Base-by-base conservation (phyloP, 2,888 invertebrate species). In the Diplolepis rosae region DNA sequence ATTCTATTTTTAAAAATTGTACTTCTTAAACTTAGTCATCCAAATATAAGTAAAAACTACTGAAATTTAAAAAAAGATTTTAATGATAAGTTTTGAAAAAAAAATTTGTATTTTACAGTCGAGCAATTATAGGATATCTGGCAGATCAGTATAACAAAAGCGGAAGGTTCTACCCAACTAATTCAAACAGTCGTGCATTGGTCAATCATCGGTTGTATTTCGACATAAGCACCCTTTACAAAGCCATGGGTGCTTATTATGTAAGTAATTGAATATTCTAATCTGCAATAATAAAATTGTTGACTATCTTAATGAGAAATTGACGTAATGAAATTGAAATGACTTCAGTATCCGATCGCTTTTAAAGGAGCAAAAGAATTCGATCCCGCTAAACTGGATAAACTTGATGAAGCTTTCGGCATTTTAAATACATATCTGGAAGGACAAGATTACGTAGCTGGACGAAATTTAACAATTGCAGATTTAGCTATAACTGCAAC, bases 181-280 rank as follows among this genome's bases (percentile, higher is more conserved):
- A 88, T 69, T 84, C 89, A 0, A 79, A 82, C 24, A 84, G 83
- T 42, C 84, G 90, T 4, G 90, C 90, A 4, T 45, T 88, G 5
- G 88, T 91, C 13, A 89, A 91, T 78, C 86, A 88, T 39, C 80
- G 86, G 35, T 79, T 90, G 4, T 82, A 88, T 70, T 90, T 90
- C 72, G 90, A 90, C 74, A 81, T 87, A 52, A 88, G 87, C 15
- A 85, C 82, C 1, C 82, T 91, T 0, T 88, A 85, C 77, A 83
- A 83, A 65, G 90, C 68, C 13, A 24, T 84, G 3, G 15, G 30
- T 0, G 48, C 48, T 22, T 88, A 82, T 77, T 88, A 85, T 69
- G 94, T 94, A 88, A 91, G 93, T 92, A 77, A 39, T 24, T 42
- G 42, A 39, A n/a, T 30, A 48, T 56, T 50, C 32, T 45, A 61